phyloP scores from a whole-genome alignment of 1,140 invertebrate species.

The Pantala flavescens region DNA sequence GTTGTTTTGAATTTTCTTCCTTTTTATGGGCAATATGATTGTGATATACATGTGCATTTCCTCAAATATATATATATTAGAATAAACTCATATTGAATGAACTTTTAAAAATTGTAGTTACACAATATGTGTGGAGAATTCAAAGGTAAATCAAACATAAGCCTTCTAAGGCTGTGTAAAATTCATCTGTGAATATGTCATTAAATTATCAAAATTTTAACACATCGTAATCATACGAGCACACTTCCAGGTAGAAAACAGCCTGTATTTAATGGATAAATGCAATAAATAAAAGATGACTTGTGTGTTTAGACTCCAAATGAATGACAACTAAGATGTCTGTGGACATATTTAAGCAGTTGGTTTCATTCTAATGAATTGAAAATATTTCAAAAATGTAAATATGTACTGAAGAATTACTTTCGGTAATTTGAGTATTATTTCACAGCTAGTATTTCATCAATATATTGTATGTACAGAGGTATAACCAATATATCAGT shows the following conservation, averaged over 20 bases:
- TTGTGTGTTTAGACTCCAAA: not conserved
- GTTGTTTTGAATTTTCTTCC: slow-evolving; percentile 2
- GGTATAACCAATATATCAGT: not conserved
- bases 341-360: not conserved
- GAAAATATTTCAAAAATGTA: no score
- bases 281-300: no score
- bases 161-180: not conserved
- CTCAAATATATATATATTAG: not conserved
- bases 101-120: not conserved
- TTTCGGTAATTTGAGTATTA: not conserved
- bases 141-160: not conserved
- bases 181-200: not conserved
- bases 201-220: not conserved
- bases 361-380: no score
- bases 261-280: no score
- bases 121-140: not conserved
- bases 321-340: not conserved
- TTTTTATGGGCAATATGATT: slow-evolving; percentile 10
- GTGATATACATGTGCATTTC: slow-evolving; percentile 2
- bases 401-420: no score
- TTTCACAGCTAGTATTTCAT: not conserved
- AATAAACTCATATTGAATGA: not conserved
- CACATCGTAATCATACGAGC: not conserved
- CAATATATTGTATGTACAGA: not conserved
- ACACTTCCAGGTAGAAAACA: no score